Base-by-base conservation (phyloP, 2,113 vertebrate genomes). In the Limanda limanda region DNA sequence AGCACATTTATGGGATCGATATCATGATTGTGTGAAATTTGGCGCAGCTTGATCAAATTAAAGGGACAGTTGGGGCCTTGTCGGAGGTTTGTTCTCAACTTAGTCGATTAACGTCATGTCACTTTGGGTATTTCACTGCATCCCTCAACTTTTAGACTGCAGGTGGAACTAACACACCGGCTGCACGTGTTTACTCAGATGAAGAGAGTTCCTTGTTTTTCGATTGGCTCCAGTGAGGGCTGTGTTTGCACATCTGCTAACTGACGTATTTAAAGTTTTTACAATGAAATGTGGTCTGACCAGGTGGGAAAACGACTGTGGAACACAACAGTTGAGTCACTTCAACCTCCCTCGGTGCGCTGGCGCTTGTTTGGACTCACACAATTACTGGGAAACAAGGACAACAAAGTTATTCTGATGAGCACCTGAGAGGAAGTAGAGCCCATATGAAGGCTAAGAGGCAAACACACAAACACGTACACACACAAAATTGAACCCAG, bases 401-500 rank as follows among this genome's bases (percentile, higher is more conserved):
- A 51, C 47, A 51, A 51, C 47, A 51, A 51, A 51, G 47, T 18
- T 9, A 51, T 51, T 51, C 47, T 51, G 47, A 51, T 51, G 47
- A 51, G 47, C 17, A 51, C 58, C 27, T 27, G 58, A 27, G 58
- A 31, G 58, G 58, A 37, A 61, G 31, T 37, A 23, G 21, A 66
- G 63, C 15, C 21, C 25, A 40, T 52, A 47, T 25, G 25, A 4
- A 67, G 70, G 40, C 48, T 74, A 23, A 70, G 4, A 55, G n/a
- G 76, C 37, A 5, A 18, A 23, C n/a, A 21, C 37, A 56, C 18
- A 15, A 18, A n/a, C 40, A 35, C 40, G 35, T 48, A 58, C 65
- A 31, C 71, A 56, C 64, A 67, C 60, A 77, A 61, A 85, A 84
- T 77, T 79, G 69, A 82, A 82, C 59, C 67, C 78, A 86, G 78